phyloP scores from a whole-genome alignment of 2,113 vertebrate species.

The Albula glossodonta region DNA sequence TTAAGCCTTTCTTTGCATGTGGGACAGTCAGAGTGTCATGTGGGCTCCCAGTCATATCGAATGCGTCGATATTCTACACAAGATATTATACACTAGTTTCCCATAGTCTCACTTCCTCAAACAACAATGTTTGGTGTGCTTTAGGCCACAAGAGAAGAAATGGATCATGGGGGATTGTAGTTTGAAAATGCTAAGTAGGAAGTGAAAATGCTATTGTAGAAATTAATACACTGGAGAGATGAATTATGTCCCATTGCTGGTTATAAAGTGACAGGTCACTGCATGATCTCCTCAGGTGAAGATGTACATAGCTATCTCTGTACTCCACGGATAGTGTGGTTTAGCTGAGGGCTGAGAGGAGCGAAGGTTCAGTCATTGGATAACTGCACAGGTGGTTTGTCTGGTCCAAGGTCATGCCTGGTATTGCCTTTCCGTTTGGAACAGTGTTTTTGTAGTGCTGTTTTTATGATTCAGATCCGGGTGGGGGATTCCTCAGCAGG shows the following conservation, averaged over 20 bases:
- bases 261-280: background rate
- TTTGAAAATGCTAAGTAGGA: background rate
- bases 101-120: too few relatives aligned
- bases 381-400: background rate
- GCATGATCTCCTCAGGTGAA: background rate
- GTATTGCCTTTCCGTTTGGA: background rate
- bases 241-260: background rate
- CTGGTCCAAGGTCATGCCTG: conserved; percentile 10
- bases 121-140: too few relatives aligned
- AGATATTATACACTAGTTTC: too few relatives aligned
- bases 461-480: background rate
- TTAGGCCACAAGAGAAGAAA: too few relatives aligned
- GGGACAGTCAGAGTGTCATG: too few relatives aligned
- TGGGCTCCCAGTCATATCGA: too few relatives aligned
- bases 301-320: background rate
- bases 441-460: background rate
- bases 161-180: too few relatives aligned
- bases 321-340: background rate
- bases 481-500: background rate
- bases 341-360: background rate
- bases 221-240: background rate
- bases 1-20: too few relatives aligned
- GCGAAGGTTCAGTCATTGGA: background rate
- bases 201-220: background rate
- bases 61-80: too few relatives aligned